Conservation (phyloP, 2,888 invertebrate species). For the Minunthozetes semirufus region DNA sequence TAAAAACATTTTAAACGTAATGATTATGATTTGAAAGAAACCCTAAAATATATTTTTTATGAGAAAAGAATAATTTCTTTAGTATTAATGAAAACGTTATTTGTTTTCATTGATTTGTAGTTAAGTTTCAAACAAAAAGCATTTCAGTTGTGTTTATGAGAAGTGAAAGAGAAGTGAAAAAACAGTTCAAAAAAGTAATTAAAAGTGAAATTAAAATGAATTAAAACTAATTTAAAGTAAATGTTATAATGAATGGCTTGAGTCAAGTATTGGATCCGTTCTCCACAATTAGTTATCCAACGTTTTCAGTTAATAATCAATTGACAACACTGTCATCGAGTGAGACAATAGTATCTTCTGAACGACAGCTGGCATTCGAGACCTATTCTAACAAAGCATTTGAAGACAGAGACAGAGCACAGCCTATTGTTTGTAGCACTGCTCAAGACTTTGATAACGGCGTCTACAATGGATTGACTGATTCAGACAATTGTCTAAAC, state of each 20-base stretch:
- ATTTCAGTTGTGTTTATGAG: background rate
- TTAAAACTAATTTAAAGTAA: background rate
- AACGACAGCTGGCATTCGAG: constrained; percentile 28
- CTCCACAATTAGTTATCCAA: background rate
- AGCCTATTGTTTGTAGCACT: background rate
- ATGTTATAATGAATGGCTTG: background rate
- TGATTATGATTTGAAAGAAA: too few species aligned
- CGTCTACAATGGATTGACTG: background rate
- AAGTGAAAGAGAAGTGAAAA: background rate
- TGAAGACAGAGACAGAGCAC: background rate
- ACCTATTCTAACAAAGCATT: background rate
- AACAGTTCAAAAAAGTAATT: background rate
- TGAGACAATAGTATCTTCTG: background rate
- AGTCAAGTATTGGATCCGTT: background rate
- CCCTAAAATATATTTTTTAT: too few species aligned
- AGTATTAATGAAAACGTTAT: too few species aligned
- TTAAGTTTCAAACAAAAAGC: constrained; percentile 3
- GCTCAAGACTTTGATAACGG: background rate
- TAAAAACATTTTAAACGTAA: too few species aligned
- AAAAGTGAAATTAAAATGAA: background rate
- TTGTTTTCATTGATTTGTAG: too few species aligned
- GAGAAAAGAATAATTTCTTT: too few species aligned
- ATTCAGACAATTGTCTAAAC: background rate
- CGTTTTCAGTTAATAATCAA: background rate
- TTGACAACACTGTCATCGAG: background rate